A percentile compares a stretch with the other conserved stretches of the same genome.
These are phyloP conservation scores for Drosophila yooni DNA, from an alignment of 2,888 invertebrate species.

Conservation along the genomic window DNA sequence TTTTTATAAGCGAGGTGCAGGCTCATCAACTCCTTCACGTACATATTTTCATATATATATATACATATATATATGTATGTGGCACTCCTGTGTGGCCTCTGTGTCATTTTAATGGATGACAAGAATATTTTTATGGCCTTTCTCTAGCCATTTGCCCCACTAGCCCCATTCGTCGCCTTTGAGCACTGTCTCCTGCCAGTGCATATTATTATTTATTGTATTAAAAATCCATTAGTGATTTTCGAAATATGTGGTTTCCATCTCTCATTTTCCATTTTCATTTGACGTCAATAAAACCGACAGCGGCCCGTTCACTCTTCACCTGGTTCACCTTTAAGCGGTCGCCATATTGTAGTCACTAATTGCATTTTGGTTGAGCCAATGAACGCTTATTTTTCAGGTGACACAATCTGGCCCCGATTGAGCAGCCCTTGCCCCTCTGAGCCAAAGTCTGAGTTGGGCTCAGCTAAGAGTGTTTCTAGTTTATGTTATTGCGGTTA, in stretches of 20 bases:
- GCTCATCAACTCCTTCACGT: conserved; percentile 28
- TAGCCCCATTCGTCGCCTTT: conserved; percentile 9
- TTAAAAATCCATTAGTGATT: conserved; percentile 81
- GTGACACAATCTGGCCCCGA: neutral
- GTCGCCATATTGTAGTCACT: conserved; percentile 72
- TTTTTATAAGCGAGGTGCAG: conserved; percentile 27
- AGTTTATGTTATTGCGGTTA: neutral
- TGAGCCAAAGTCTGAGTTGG: neutral
- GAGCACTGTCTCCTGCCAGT: conserved; percentile 8
- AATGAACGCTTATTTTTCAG: conserved; percentile 11
- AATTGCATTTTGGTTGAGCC: conserved; percentile 76
- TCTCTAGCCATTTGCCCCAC: neutral
- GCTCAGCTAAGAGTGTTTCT: neutral
- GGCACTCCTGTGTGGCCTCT: conserved; percentile 20
- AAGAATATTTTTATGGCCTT: conserved; percentile 45
- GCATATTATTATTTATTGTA: conserved; percentile 80
- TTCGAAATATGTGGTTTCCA: conserved; percentile 80
- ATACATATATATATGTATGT: neutral
- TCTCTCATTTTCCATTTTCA: conserved; percentile 76
- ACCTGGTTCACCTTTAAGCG: neutral
- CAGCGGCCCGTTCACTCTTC: conserved; percentile 1
- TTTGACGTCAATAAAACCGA: conserved; percentile 75
- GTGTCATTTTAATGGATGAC: conserved; percentile 70
- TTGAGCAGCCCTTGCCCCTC: neutral
- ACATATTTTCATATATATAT: neutral